Percentiles rank a stretch among this genome's conserved stretches.
Evolutionary conservation across 2,797 vertebrate species (phyloP).

Genomic region (Paguma larvata): DNA sequence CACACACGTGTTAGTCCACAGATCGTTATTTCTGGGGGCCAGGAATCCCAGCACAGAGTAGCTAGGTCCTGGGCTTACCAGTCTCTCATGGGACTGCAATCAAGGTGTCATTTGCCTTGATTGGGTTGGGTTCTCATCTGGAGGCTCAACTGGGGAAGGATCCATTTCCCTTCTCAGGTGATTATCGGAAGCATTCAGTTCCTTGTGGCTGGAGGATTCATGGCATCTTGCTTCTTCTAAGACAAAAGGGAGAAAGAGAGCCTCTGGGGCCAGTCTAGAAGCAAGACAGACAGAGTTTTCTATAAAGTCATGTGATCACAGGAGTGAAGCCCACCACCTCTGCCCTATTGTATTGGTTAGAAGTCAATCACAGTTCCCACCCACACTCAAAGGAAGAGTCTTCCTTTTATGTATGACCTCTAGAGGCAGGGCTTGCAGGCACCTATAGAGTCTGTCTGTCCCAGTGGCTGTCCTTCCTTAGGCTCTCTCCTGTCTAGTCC

Average conservation of each 20-base stretch:
- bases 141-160: background rate
- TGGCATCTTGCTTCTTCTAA: background rate
- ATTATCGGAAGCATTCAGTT: background rate
- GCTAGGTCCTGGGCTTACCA: background rate
- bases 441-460: background rate
- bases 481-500: background rate
- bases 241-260: background rate
- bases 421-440: background rate
- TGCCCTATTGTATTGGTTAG: background rate
- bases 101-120: background rate
- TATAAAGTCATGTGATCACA: background rate
- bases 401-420: background rate
- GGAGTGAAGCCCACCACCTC: background rate
- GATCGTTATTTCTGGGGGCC: background rate
- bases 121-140: background rate
- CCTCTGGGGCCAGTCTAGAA: background rate
- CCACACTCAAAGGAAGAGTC: too few species aligned
- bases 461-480: background rate
- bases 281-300: background rate
- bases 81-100: background rate
- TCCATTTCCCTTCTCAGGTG: background rate
- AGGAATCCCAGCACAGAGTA: background rate
- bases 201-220: background rate
- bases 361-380: background rate
- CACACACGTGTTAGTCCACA: background rate